Percentiles rank a stretch among this genome's conserved stretches.
These are phyloP conservation scores for Sisor rabdophorus DNA, from an alignment of 2,113 vertebrate species.

Conservation along the genomic window DNA sequence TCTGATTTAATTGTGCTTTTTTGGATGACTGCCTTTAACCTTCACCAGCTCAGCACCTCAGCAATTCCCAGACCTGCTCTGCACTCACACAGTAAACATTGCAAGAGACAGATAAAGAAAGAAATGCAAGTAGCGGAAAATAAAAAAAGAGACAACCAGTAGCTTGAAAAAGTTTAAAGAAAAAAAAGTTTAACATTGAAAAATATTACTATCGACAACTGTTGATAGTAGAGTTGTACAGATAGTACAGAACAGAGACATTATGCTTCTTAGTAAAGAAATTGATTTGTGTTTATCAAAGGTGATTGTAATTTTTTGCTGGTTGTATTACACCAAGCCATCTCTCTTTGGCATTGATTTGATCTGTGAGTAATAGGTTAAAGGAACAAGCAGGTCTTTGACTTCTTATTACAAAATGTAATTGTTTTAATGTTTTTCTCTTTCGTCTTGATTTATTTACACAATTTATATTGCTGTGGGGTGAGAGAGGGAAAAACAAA, in stretches of 20 bases:
- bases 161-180: not conserved
- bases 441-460: slow-evolving; percentile 10
- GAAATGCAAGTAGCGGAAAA: slow-evolving; percentile 7
- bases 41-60: slow-evolving; percentile 18
- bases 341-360: slow-evolving; percentile 9
- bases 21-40: slow-evolving; percentile 59
- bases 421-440: not conserved
- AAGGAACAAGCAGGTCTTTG: slow-evolving; percentile 1
- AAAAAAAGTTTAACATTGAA: not conserved
- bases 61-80: slow-evolving; percentile 28
- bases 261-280: slow-evolving; percentile 4
- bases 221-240: no score
- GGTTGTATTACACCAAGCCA: not conserved
- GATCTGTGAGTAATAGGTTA: slow-evolving; percentile 15
- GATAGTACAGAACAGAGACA: no score
- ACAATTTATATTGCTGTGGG: slow-evolving; percentile 9
- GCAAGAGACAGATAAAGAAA: not conserved
- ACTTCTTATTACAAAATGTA: slow-evolving; percentile 18
- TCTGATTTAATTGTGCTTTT: slow-evolving; percentile 72
- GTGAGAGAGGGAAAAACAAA: not conserved
- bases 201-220: slow-evolving; percentile 34
- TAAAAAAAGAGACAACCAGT: not conserved
- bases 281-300: not conserved
- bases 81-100: slow-evolving; percentile 21
- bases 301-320: slow-evolving; percentile 3